phyloP scores from a whole-genome alignment of 2,888 invertebrate genomes.

The Zhuqinia jingwanae region DNA sequence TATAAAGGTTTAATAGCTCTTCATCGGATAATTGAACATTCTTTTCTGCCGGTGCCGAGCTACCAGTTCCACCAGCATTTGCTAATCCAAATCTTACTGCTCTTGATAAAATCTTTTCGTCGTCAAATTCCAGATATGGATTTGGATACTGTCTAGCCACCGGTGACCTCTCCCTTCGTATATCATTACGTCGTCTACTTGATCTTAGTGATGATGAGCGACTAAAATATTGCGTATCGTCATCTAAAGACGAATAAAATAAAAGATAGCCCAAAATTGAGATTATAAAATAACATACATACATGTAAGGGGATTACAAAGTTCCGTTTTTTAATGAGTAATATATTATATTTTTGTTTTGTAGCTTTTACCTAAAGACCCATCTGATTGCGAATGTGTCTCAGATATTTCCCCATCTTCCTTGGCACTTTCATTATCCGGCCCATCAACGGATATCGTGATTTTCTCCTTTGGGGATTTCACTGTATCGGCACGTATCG shows the following conservation, averaged over 20 bases:
- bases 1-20: constrained; percentile 67
- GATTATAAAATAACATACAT: too few relatives aligned
- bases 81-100: constrained; percentile 75
- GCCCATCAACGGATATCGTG: constrained; percentile 38
- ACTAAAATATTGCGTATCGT: constrained; percentile 44
- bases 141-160: constrained; percentile 73
- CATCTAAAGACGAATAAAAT: constrained; percentile 26
- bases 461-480: constrained; percentile 8
- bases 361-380: too few relatives aligned
- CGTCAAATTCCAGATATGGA: constrained; percentile 70
- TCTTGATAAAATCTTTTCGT: constrained; percentile 73
- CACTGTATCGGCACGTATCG: neutral
- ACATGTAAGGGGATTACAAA: too few relatives aligned
- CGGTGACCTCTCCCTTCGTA: constrained; percentile 59
- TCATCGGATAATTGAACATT: constrained; percentile 59
- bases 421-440: constrained; percentile 44
- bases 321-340: too few relatives aligned
- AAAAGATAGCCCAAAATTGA: too few relatives aligned
- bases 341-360: too few relatives aligned
- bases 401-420: constrained; percentile 69
- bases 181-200: constrained; percentile 50
- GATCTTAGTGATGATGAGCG: constrained; percentile 50
- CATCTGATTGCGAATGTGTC: constrained; percentile 48
- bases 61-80: constrained; percentile 19
- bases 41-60: neutral